Percentiles rank a stretch among this genome's conserved stretches.
These are phyloP conservation scores for Danaus plexippus DNA, from an alignment of 1,140 invertebrate species.

Conservation along the genomic window DNA sequence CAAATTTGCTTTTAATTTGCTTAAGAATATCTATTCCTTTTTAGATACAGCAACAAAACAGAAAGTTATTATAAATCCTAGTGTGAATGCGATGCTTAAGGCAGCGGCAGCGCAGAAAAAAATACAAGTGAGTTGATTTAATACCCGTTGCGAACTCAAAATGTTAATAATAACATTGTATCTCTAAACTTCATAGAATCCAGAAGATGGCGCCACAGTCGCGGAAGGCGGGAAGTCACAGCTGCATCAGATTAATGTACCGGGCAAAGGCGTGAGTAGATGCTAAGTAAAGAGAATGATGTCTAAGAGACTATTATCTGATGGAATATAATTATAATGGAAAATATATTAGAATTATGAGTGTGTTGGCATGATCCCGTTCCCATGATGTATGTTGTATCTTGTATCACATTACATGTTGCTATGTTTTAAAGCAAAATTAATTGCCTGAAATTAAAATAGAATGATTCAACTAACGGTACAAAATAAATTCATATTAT, in stretches of 20 bases:
- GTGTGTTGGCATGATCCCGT: too few species aligned
- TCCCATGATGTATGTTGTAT: too few species aligned
- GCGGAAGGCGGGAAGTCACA: conserved; percentile 70
- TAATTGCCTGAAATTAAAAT: too few species aligned
- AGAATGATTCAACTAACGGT: too few species aligned
- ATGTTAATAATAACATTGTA: not conserved
- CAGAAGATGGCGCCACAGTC: conserved; percentile 72
- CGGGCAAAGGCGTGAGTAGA: conserved; percentile 75
- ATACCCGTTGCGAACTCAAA: not conserved
- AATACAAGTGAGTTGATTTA: conserved; percentile 38
- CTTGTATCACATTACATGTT: too few species aligned
- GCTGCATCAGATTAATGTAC: conserved; percentile 80
- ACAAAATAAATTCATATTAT: too few species aligned
- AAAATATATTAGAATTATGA: too few species aligned
- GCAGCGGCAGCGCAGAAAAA: conserved; percentile 38
- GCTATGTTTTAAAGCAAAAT: too few species aligned
- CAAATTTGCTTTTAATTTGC: conserved; percentile 16
- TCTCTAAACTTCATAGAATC: conserved; percentile 11
- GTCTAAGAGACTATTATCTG: too few species aligned
- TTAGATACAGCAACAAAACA: conserved; percentile 30
- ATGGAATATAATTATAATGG: too few species aligned
- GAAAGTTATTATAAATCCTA: conserved; percentile 74
- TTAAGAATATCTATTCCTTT: conserved; percentile 26
- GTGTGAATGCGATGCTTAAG: conserved; percentile 71
- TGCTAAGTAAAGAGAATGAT: too few species aligned